Conservation (phyloP, 2,797 vertebrate genomes). For the Sebastes nivosus region DNA sequence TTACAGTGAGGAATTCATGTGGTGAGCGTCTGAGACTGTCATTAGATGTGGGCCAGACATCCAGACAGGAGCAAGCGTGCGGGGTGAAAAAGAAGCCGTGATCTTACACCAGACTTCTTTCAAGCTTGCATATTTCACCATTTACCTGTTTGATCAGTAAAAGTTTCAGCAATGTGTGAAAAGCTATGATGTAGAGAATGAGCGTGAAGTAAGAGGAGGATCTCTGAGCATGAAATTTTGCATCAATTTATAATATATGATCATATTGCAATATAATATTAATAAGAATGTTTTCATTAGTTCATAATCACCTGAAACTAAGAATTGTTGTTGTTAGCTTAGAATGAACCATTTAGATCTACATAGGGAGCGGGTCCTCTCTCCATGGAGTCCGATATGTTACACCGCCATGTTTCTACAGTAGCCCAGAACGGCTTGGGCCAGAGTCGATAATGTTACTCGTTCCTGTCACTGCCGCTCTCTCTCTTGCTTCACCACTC, state of each 20-base stretch:
- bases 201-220: not conserved
- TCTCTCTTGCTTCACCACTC: too few species aligned
- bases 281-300: too few species aligned
- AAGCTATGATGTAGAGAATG: not conserved
- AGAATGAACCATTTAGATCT: too few species aligned
- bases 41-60: conserved; percentile 52
- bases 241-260: not conserved
- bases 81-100: not conserved
- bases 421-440: too few species aligned
- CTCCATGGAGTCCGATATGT: too few species aligned
- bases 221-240: not conserved
- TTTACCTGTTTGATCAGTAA: conserved; percentile 1
- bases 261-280: not conserved
- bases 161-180: not conserved
- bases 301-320: too few species aligned
- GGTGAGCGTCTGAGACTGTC: conserved; percentile 42
- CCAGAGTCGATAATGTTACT: too few species aligned
- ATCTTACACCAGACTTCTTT: conserved; percentile 3
- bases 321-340: too few species aligned
- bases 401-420: too few species aligned
- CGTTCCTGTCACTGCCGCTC: too few species aligned
- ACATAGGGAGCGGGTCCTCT: too few species aligned
- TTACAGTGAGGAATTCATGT: conserved; percentile 58
- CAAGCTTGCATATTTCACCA: not conserved
- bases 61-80: conserved; percentile 28